Evolutionary conservation across 2,888 invertebrate genomes (phyloP).

Genomic region (Pammene fasciana): DNA sequence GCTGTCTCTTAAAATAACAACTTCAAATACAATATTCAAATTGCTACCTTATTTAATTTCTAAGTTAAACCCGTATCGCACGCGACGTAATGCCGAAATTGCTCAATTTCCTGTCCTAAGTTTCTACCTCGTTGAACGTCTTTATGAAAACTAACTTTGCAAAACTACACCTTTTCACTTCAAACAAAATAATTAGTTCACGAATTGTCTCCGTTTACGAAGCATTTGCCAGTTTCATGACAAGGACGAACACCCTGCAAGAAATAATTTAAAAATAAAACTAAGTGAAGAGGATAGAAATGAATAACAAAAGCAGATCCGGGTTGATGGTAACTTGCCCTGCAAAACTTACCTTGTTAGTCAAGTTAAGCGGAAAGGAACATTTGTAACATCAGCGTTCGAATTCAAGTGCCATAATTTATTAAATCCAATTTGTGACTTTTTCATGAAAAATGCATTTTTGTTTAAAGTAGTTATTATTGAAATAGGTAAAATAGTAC

Average conservation of each 20-base stretch:
- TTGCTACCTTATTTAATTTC: slow-evolving; percentile 5
- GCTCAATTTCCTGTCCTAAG: slow-evolving; percentile 72
- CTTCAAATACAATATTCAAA: background rate
- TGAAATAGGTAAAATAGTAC: too few relatives aligned
- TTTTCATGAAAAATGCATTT: too few relatives aligned
- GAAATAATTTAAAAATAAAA: slow-evolving; percentile 24
- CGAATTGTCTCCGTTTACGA: slow-evolving; percentile 51
- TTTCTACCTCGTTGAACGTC: slow-evolving; percentile 69
- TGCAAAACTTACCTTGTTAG: slow-evolving; percentile 60
- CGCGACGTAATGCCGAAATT: slow-evolving; percentile 67
- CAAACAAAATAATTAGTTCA: slow-evolving; percentile 69
- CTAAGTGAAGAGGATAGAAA: slow-evolving; percentile 52
- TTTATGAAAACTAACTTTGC: slow-evolving; percentile 73
- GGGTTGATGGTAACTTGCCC: slow-evolving; percentile 62
- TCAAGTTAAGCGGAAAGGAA: slow-evolving; percentile 55
- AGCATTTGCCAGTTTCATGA: slow-evolving; percentile 18
- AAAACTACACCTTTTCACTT: slow-evolving; percentile 64
- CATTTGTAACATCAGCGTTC: background rate
- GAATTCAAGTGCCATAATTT: too few relatives aligned
- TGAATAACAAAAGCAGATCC: slow-evolving; percentile 61
- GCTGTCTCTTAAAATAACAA: too few relatives aligned
- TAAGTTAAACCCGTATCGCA: slow-evolving; percentile 45
- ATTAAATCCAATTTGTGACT: too few relatives aligned
- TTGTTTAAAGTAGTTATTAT: too few relatives aligned
- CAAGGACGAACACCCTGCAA: background rate